Conservation (phyloP, 1,140 invertebrate species). For the Adoxophyes honmai region DNA sequence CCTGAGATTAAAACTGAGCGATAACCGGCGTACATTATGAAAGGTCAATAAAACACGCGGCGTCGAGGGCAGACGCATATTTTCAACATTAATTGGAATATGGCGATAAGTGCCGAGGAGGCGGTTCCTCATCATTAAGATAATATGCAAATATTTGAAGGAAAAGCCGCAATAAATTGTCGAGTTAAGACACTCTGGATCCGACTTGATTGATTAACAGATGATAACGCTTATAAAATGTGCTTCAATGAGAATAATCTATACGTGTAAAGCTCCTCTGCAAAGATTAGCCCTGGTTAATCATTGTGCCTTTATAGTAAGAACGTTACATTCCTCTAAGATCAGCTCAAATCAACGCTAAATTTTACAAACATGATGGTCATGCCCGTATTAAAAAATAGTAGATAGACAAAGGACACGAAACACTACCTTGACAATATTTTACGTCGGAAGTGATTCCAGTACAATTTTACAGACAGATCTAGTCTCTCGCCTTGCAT, state of each 20-base stretch:
- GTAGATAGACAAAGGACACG: no score
- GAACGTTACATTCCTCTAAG: no score
- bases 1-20: slow-evolving; percentile 36
- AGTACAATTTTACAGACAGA: no score
- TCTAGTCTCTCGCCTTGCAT: no score
- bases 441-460: no score
- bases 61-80: slow-evolving; percentile 34
- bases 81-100: slow-evolving; percentile 54
- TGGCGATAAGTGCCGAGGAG: slow-evolving; percentile 41
- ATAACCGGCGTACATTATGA: slow-evolving; percentile 41
- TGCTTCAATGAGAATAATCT: slow-evolving; percentile 1
- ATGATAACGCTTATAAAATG: slow-evolving; percentile 26
- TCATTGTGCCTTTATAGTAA: no score
- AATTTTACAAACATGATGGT: no score
- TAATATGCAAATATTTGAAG: slow-evolving; percentile 44
- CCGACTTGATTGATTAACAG: slow-evolving; percentile 37
- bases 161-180: slow-evolving; percentile 40
- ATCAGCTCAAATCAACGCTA: no score
- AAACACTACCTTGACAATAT: no score
- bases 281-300: no score
- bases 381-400: no score
- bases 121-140: slow-evolving; percentile 48
- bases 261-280: no score
- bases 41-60: slow-evolving; percentile 46
- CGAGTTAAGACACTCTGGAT: slow-evolving; percentile 22